These are phyloP conservation scores for Loxodonta africana DNA, from an alignment of 2,113 vertebrate species.

Conservation along the genomic window DNA sequence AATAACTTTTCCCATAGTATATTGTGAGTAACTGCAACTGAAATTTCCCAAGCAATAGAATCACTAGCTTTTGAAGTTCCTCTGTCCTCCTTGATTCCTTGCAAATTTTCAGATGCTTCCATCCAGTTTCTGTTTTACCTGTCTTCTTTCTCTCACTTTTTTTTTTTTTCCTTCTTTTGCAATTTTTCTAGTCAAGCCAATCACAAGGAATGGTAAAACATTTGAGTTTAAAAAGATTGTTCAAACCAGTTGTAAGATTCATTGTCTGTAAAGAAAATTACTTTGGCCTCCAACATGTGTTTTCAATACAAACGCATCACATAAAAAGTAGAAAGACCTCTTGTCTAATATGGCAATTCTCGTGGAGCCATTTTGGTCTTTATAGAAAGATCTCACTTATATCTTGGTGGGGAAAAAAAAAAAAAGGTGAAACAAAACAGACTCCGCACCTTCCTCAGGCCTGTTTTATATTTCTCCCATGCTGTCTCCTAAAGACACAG, in stretches of 20 bases:
- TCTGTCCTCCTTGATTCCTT: conserved; percentile 25
- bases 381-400: conserved; percentile 77
- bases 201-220: conserved; percentile 58
- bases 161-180: conserved; percentile 45
- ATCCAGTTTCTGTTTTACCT: conserved; percentile 41
- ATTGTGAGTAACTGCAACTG: conserved; percentile 36
- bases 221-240: conserved; percentile 2
- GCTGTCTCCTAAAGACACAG: conserved; percentile 82
- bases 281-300: conserved; percentile 73
- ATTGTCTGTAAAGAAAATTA: conserved; percentile 81
- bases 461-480: conserved; percentile 85
- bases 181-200: conserved; percentile 48
- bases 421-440: conserved; percentile 69
- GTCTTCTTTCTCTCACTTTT: neutral
- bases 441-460: conserved; percentile 73
- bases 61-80: neutral
- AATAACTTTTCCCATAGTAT: conserved; percentile 28
- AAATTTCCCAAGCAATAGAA: conserved; percentile 30
- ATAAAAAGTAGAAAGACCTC: conserved; percentile 79
- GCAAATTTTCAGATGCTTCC: conserved; percentile 13
- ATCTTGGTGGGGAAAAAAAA: conserved; percentile 53
- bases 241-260: conserved; percentile 68
- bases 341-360: conserved; percentile 55
- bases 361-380: conserved; percentile 76
- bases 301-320: conserved; percentile 72